Base-by-base conservation (phyloP, 2,888 invertebrate species). In the Rhingia campestris region DNA sequence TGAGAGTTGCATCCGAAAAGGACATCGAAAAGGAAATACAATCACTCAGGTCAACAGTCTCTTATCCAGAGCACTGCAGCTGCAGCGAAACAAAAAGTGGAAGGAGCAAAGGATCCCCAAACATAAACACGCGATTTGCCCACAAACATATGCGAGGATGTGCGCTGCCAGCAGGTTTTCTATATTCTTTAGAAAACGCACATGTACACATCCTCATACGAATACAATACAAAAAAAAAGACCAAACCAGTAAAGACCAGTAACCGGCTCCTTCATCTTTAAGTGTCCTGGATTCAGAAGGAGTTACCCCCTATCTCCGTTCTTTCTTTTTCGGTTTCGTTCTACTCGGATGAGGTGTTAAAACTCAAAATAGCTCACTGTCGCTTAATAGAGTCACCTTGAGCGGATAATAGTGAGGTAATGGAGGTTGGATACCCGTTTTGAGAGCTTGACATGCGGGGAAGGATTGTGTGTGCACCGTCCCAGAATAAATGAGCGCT, bases 401-500 rank as follows among this genome's bases (percentile, higher is more conserved):
- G 69, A 79, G 53, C 59, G 69, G 79, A 82, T 82, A 82, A 82
- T 82, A 73, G 82, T 67, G 67, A 51, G 45, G 69, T 82, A 82
- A 77, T 67, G 58, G 77, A 39, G 41, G 35, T 35, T 47, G 61
- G 47, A 72, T 51, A 63, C 41, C 35, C 54, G 14, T n/a, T 32
- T 22, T 22, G 22, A 39, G 14, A 64, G 14, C 47, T n/a, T 35
- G n/a, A 32, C 39, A 56, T 47, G 54, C 41, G 43, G 33, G 30
- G 49, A 32, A 51, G 45, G 22, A 2, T 7, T 37, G 10, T 37
- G 30, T 41, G 53, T n/a, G 43, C 61, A 69, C 37, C 51, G 73
- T 56, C 58, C 45, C 63, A 69, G 79, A 69, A 82, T 74, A 74
- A 74, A 82, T 82, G 79, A 77, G 73, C 61, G 35, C 54, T 63